Conservation (phyloP, 2,888 invertebrate genomes). For the Metallyticus violacea region DNA sequence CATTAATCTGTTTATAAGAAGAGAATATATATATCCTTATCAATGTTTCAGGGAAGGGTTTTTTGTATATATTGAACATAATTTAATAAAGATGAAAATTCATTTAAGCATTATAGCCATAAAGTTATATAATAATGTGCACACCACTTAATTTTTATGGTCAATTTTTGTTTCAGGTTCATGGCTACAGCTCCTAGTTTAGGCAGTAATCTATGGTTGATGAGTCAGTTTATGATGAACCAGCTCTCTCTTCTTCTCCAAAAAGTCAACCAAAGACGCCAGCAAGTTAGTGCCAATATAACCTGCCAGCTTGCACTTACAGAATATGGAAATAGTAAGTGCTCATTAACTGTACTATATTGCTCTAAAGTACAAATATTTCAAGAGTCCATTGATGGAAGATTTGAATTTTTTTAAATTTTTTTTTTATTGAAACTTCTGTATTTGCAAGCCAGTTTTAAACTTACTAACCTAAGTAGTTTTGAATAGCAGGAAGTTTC, state of each 20-base stretch:
- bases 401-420: no score
- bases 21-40: no score
- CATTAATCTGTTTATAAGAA: no score
- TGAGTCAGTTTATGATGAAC: slow-evolving; percentile 60
- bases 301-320: slow-evolving; percentile 65
- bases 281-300: slow-evolving; percentile 53
- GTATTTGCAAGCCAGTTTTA: no score
- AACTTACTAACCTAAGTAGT: no score
- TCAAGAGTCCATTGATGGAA: no score
- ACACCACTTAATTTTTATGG: no score
- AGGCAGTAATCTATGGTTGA: slow-evolving; percentile 59
- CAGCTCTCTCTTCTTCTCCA: slow-evolving; percentile 54
- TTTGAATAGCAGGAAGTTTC: no score
- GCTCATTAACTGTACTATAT: no score
- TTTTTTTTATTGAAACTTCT: no score
- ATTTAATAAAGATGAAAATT: not conserved
- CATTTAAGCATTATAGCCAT: not conserved
- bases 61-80: not conserved
- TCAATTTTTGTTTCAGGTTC: slow-evolving; percentile 52
- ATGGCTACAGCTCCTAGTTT: slow-evolving; percentile 68
- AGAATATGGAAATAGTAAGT: slow-evolving; percentile 57
- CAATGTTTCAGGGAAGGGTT: no score
- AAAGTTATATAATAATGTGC: not conserved
- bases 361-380: no score
- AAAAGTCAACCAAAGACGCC: slow-evolving; percentile 44